Conservation (phyloP, 2,888 invertebrate species). For the Romanomermis culicivorax region DNA sequence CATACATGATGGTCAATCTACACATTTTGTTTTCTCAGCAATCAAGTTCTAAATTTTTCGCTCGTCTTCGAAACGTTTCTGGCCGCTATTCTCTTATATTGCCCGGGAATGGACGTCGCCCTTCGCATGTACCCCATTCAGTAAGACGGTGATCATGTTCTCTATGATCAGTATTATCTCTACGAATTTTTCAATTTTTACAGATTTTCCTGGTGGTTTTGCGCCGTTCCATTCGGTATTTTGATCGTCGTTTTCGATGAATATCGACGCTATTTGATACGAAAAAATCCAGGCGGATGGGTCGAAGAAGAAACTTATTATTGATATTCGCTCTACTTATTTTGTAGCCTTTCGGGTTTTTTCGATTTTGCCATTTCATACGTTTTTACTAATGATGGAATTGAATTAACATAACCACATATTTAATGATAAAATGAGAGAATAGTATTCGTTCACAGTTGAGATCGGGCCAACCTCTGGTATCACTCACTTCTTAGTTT, state of each 20-base stretch:
- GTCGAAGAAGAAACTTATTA: conserved; percentile 97
- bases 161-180: not conserved
- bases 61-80: conserved; percentile 77
- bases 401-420: too few species aligned
- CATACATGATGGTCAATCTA: conserved; percentile 33
- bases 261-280: conserved; percentile 81
- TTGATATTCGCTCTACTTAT: too few species aligned
- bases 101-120: conserved; percentile 91
- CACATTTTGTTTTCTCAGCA: conserved; percentile 33
- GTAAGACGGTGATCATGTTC: conserved; percentile 11
- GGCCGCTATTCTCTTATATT: conserved; percentile 85
- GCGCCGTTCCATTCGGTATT: conserved; percentile 88
- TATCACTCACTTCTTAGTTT: too few species aligned
- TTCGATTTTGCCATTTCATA: too few species aligned
- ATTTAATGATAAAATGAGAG: too few species aligned
- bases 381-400: too few species aligned
- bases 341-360: too few species aligned
- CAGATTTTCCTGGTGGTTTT: conserved; percentile 97
- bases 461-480: too few species aligned
- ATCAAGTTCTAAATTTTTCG: conserved; percentile 91
- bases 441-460: too few species aligned
- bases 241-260: conserved; percentile 98
- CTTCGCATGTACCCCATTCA: conserved; percentile 78
- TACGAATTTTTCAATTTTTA: too few species aligned
- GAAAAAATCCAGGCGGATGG: conserved; percentile 92